Evolutionary conservation across 2,888 invertebrate species (phyloP), one percentile per base, ranked within the genome.

Genomic region (Tachina grossa): DNA sequence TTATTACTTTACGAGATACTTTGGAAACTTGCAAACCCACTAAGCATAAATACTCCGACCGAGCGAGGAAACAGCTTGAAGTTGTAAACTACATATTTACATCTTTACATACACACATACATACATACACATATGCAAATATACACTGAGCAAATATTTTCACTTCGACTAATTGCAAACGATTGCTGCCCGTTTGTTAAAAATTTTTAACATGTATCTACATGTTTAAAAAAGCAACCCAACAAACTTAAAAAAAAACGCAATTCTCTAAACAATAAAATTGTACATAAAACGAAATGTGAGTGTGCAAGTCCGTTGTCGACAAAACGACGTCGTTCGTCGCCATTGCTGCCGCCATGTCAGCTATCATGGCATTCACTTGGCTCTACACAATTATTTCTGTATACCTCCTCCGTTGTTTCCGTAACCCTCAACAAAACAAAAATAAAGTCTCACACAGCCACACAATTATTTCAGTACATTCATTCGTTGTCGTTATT

Each of bases 311-410:
- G 65, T 43, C 55, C 71, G 72, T 76, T 82, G 85, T 71, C 79
- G 83, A 80, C 83, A 80, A 79, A 76, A 83, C 79, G 57, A 66
- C 72, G 69, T 77, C 78, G 75, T 86, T 59, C 83, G 87, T 72
- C 86, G 87, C 87, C 87, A 87, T 85, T 84, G 87, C 87, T 85
- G 87, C 87, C 87, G 85, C 78, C 88, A 87, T 85, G 87, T 87
- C 88, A 88, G 87, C 80, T 87, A 87, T 87, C 87, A 87, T 88
- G 72, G 87, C 87, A 88, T 88, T 88, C 88, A 88, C 87, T 87
- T 88, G 86, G 87, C 84, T 86, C 75, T 85, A 77, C 57, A 78
- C 51, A 74, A 65, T 72, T 83, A 61, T 49, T 53, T 74, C 78
- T 76, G 79, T 72, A 41, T 77, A 47, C 59, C 79, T 31, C 72